Evolutionary conservation across 2,888 invertebrate species (phyloP).

Genomic region (Tortricodes alternella): DNA sequence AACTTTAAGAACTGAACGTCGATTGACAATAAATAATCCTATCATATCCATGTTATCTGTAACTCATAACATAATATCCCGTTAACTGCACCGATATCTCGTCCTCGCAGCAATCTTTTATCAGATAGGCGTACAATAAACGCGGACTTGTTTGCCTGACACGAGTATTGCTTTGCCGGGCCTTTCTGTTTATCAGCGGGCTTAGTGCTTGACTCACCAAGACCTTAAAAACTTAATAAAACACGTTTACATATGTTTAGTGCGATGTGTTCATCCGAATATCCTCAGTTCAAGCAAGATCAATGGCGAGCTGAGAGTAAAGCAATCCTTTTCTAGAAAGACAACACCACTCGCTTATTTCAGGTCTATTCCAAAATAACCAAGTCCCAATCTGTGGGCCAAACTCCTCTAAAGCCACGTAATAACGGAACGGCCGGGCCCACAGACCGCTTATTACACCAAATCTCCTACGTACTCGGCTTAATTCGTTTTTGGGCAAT

Average conservation of each 20-base stretch:
- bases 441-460: conserved; percentile 12
- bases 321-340: no score
- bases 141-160: conserved; percentile 22
- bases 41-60: neutral
- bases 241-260: no score
- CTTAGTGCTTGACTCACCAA: neutral
- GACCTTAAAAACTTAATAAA: no score
- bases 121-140: conserved; percentile 7
- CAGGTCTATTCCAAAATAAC: neutral
- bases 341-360: neutral
- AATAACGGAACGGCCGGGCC: conserved; percentile 1
- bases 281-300: no score
- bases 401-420: conserved; percentile 3
- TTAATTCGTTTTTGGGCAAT: conserved; percentile 21
- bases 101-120: conserved; percentile 18
- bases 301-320: no score
- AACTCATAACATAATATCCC: conserved; percentile 4
- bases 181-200: conserved; percentile 10
- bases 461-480: conserved; percentile 2
- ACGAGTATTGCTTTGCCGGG: conserved; percentile 1
- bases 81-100: conserved; percentile 16
- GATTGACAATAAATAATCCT: no score
- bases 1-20: no score
- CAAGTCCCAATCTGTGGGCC: neutral
- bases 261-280: no score